These are phyloP conservation scores for Silurus aristotelis DNA, from an alignment of 2,797 vertebrate species.

Conservation along the genomic window DNA sequence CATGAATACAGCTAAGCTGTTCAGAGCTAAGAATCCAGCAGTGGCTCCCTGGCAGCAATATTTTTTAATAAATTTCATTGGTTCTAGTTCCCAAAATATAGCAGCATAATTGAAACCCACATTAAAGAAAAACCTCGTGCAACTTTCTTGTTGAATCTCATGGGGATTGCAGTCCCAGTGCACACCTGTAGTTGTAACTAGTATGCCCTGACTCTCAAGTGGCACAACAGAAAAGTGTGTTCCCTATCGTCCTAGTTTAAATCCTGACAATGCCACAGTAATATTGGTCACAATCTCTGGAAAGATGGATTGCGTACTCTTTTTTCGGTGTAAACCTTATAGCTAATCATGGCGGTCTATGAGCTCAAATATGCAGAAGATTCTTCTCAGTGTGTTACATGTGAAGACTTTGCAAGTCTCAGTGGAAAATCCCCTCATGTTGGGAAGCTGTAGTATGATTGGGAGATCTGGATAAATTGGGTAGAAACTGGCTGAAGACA, in stretches of 20 bases:
- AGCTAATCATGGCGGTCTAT: not conserved
- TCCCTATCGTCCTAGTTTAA: not conserved
- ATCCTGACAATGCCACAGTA: not conserved
- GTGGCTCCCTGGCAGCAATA: not conserved
- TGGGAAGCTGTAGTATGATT: not conserved
- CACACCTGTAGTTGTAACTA: not conserved
- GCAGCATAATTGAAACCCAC: slow-evolving; percentile 16
- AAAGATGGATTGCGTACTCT: not conserved
- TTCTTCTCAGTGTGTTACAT: not conserved
- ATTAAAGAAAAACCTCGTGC: not conserved
- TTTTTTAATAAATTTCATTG: slow-evolving; percentile 14
- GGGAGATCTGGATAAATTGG: not conserved
- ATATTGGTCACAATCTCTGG: not conserved
- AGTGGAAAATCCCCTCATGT: not conserved
- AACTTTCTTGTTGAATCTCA: not conserved
- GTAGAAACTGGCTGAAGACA: not conserved
- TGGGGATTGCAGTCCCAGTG: not conserved
- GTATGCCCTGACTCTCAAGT: not conserved
- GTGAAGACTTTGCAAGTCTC: not conserved
- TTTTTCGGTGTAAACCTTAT: not conserved
- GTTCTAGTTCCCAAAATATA: not conserved
- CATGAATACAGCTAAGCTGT: slow-evolving; percentile 25
- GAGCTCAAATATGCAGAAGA: not conserved
- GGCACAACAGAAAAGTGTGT: not conserved
- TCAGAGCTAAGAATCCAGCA: slow-evolving; percentile 5